phyloP scores from a whole-genome alignment of 2,888 invertebrate species.

The Spisula solida region DNA sequence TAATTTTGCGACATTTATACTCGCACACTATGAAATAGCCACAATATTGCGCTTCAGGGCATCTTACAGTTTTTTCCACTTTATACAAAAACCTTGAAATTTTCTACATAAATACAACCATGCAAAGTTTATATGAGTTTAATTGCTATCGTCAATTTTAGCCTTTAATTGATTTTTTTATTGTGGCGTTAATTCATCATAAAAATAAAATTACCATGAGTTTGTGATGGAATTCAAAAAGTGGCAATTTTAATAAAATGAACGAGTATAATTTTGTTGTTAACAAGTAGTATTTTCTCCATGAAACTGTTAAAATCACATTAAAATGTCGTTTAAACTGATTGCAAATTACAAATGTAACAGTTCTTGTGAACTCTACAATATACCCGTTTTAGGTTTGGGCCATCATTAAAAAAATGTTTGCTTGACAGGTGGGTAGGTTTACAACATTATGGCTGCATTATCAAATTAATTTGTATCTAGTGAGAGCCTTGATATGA shows the following conservation, averaged over 20 bases:
- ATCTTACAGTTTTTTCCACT: slow-evolving; percentile 30
- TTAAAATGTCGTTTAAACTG: slow-evolving; percentile 1
- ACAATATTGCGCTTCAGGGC: slow-evolving; percentile 24
- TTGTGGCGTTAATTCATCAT: background rate
- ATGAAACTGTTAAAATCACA: background rate
- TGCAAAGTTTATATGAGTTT: background rate
- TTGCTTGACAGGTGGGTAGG: too few species aligned
- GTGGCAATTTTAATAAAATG: slow-evolving; percentile 16
- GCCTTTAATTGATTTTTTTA: slow-evolving; percentile 39
- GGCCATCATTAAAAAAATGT: too few species aligned
- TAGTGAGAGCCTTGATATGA: too few species aligned
- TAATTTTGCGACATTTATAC: slow-evolving; percentile 40
- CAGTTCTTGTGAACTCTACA: background rate
- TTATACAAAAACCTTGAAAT: slow-evolving; percentile 31
- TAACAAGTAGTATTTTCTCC: background rate
- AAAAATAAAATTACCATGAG: slow-evolving; percentile 17
- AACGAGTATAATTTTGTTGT: background rate
- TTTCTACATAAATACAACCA: slow-evolving; percentile 18
- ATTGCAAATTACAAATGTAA: background rate
- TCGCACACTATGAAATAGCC: slow-evolving; percentile 43
- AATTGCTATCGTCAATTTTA: slow-evolving; percentile 34
- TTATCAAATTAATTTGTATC: too few species aligned
- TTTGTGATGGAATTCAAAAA: slow-evolving; percentile 7
- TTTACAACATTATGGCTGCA: too few species aligned
- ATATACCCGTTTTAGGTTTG: background rate